Evolutionary conservation across 30 jellyfish, hydroid and myxozoan genomes (phyloP).

Genomic region (Cassiopea xamachana): DNA sequence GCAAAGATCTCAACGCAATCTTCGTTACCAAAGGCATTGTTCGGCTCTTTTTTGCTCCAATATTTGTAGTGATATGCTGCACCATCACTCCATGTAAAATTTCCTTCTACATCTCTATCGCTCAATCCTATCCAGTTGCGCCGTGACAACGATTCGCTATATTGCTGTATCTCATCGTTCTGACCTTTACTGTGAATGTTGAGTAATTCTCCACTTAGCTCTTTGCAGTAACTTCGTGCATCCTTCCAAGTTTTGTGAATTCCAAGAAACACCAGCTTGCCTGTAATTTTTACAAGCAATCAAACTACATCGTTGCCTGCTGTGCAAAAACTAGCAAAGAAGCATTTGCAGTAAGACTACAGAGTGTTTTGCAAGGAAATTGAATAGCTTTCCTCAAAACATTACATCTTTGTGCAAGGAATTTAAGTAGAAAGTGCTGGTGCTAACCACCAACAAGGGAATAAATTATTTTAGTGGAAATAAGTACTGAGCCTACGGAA

Average conservation of each 20-base stretch:
- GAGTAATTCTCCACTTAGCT: not conserved
- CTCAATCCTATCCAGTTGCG: not conserved
- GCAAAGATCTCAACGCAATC: not conserved
- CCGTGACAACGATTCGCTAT: not conserved
- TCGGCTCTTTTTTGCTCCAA: not conserved
- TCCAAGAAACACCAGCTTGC: not conserved
- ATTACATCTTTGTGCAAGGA: too few species aligned
- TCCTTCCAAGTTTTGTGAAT: not conserved
- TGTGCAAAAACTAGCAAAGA: too few species aligned
- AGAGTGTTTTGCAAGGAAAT: too few species aligned
- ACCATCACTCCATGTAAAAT: not conserved
- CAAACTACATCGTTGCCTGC: too few species aligned
- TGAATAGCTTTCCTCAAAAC: too few species aligned
- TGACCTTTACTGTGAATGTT: not conserved
- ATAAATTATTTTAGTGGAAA: too few species aligned
- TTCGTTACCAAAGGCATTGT: not conserved
- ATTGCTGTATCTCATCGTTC: not conserved
- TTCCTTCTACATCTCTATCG: not conserved
- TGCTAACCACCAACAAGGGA: too few species aligned
- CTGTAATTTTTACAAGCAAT: too few species aligned
- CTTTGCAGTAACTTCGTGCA: not conserved
- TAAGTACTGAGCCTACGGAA: too few species aligned
- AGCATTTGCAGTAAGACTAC: too few species aligned
- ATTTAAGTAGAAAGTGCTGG: too few species aligned
- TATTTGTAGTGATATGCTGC: not conserved